These are phyloP conservation scores for Dasypolia templi DNA, from an alignment of 2,888 invertebrate genomes.

Conservation along the genomic window DNA sequence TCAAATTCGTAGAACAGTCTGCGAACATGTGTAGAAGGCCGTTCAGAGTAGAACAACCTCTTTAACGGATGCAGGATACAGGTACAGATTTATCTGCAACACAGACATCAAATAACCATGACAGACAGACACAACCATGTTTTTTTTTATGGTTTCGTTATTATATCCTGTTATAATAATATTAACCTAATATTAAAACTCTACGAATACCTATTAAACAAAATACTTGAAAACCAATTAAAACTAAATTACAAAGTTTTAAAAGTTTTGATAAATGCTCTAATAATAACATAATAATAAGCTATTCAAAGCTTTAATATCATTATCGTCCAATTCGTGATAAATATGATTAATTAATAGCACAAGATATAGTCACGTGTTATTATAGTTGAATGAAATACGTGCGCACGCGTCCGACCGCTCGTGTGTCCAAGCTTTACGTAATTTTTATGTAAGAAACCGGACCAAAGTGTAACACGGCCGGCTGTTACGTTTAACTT, in stretches of 20 bases:
- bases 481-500: constrained; percentile 67
- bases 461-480: constrained; percentile 78
- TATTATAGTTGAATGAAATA: constrained; percentile 60
- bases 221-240: not conserved
- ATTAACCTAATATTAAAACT: constrained; percentile 32
- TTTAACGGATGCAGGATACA: not conserved
- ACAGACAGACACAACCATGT: not conserved
- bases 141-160: constrained; percentile 8
- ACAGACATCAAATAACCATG: not conserved
- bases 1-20: not conserved
- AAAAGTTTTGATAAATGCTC: too few relatives aligned
- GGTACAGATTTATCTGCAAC: too few relatives aligned
- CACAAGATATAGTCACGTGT: constrained; percentile 54
- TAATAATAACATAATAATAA: not conserved
- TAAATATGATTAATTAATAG: constrained; percentile 23
- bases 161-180: not conserved
- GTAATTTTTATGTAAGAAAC: constrained; percentile 87
- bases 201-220: not conserved
- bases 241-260: not conserved
- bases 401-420: constrained; percentile 53
- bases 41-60: not conserved
- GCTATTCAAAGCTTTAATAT: constrained; percentile 1
- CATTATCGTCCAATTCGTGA: not conserved
- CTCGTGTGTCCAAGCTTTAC: constrained; percentile 73
- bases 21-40: not conserved